Base-by-base conservation (phyloP, 1,140 invertebrate genomes). In the Rhizoglyphus robini region DNA sequence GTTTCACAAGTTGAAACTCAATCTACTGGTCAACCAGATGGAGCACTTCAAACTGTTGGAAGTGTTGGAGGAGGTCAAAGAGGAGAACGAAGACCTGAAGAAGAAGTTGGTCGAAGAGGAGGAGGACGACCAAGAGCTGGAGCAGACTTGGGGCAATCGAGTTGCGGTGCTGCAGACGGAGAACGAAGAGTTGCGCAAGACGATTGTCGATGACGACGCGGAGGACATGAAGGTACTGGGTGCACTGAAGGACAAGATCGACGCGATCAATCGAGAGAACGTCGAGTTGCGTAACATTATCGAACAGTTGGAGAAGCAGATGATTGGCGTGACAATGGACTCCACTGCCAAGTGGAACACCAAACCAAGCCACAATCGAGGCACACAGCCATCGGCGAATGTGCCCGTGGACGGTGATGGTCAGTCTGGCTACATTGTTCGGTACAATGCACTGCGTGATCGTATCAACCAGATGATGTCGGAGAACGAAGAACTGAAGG, bases 391-490 rank as follows among this genome's bases (percentile, higher is more conserved):
- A 27, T n/a, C 18, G 5, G 2, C 57, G 4, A 30, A 31, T 34
- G 5, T 15, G 20, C 15, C 15, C 15, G 23, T 27, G 4, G 13
- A 18, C 23, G 46, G 51, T 49, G 30, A 49, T 32, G 31, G 30
- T n/a, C 27, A 31, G 18, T 31, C 47, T 3, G 34, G 30, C 4
- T 27, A 65, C 38, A 5, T 67, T n/a, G 41, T 34, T 31, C 25
- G 58, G 23, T 60, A 60, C 15, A 3, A 30, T 23, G 15, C 25
- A 4, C 5, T 67, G 23, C 27, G 49, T 31, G 23, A 67, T 20
- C 60, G 49, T 13, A 67, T 67, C 4, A 67, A 67, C 60, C 66
- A 67, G 48, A 32, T 67, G 48, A 41, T 67, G 20, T 59, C 38
- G 2, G 63, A 66, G 60, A 68, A 66, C 30, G 67, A 68, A 29